Conservation (phyloP, 2,888 invertebrate species). For the Tetropium fuscum region DNA sequence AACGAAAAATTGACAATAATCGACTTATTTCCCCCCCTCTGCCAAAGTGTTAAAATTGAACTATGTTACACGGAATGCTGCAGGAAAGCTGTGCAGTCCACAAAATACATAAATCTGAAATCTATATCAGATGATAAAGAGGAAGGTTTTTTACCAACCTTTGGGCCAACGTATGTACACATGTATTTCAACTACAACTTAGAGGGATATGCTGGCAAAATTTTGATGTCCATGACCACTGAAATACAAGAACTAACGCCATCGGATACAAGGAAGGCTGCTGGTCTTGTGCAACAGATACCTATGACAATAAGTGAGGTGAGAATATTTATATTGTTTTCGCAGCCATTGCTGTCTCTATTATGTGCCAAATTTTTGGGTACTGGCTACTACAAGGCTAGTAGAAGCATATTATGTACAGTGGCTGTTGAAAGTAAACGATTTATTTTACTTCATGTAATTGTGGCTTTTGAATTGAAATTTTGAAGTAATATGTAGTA, state of each 20-base stretch:
- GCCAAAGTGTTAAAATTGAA: slow-evolving; percentile 79
- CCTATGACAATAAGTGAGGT: slow-evolving; percentile 56
- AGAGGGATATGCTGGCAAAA: slow-evolving; percentile 76
- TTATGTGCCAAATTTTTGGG: too few relatives aligned
- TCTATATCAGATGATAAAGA: slow-evolving; percentile 71
- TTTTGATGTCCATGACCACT: slow-evolving; percentile 80
- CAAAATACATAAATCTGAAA: slow-evolving; percentile 70
- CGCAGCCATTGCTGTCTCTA: too few relatives aligned
- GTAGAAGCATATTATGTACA: too few relatives aligned
- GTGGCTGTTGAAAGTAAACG: too few relatives aligned
- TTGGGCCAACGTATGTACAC: slow-evolving; percentile 85
- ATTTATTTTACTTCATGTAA: too few relatives aligned
- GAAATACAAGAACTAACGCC: slow-evolving; percentile 64
- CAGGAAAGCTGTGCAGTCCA: slow-evolving; percentile 66
- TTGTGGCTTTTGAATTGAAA: too few relatives aligned
- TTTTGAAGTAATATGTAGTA: too few relatives aligned
- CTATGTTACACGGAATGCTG: slow-evolving; percentile 65
- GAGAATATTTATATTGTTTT: background rate
- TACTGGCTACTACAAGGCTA: too few relatives aligned
- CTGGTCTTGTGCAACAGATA: slow-evolving; percentile 57
- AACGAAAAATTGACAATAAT: slow-evolving; percentile 82
- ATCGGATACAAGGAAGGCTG: slow-evolving; percentile 32
- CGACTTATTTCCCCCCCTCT: slow-evolving; percentile 86
- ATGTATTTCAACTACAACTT: slow-evolving; percentile 76
- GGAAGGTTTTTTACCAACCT: slow-evolving; percentile 81